Percentiles rank a stretch among this genome's conserved stretches.
Evolutionary conservation across 2,888 invertebrate species (phyloP).

Genomic region (Cephus pulcher): DNA sequence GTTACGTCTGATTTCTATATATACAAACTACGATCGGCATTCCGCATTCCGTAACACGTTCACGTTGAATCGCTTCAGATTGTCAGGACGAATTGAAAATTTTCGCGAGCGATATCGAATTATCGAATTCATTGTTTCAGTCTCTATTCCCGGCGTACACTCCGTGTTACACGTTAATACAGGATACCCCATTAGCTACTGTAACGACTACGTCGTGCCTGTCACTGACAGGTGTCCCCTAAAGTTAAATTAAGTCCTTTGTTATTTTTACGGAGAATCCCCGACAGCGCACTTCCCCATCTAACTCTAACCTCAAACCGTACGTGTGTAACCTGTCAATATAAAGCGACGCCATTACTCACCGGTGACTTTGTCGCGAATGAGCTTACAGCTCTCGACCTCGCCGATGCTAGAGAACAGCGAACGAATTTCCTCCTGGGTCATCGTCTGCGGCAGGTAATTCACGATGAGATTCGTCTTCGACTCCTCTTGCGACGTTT

Average conservation of each 20-base stretch:
- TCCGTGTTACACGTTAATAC: neutral
- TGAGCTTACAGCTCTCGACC: constrained; percentile 99
- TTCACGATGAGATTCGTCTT: constrained; percentile 99
- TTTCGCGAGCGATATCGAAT: neutral
- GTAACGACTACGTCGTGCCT: neutral
- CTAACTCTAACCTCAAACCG: neutral
- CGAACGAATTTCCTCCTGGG: constrained; percentile 98
- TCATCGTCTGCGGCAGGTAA: constrained; percentile 99
- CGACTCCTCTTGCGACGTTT: constrained; percentile 81
- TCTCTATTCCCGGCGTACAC: neutral
- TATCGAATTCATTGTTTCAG: neutral
- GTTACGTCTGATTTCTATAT: neutral
- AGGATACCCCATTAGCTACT: neutral
- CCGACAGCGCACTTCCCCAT: neutral
- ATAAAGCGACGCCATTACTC: constrained; percentile 45
- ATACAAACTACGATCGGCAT: neutral
- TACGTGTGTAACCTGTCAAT: neutral
- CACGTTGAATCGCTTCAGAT: neutral
- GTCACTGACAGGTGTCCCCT: neutral
- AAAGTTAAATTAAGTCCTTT: neutral
- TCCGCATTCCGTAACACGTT: neutral
- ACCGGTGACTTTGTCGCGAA: constrained; percentile 98
- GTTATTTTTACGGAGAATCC: neutral
- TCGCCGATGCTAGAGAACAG: constrained; percentile 99
- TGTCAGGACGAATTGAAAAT: neutral